These are phyloP conservation scores for Aphrophora alni DNA, from an alignment of 2,888 invertebrate species.

Conservation along the genomic window DNA sequence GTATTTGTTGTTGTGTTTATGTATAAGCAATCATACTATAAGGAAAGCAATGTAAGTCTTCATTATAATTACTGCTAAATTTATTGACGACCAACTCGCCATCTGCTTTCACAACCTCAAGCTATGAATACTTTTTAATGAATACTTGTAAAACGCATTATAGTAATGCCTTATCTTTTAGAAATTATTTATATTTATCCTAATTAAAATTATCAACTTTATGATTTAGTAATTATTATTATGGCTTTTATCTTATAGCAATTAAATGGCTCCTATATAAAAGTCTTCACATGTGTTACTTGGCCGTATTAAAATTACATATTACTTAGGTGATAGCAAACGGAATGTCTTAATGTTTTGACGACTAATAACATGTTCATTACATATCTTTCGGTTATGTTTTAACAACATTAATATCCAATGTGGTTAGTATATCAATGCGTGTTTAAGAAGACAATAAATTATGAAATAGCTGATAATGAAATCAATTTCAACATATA, in stretches of 20 bases:
- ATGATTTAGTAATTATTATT: neutral
- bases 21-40: neutral
- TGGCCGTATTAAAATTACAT: no score
- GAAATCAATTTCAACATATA: no score
- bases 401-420: no score
- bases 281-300: no score
- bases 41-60: neutral
- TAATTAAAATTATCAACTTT: neutral
- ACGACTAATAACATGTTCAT: no score
- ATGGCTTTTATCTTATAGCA: neutral
- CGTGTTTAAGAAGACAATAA: no score
- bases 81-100: neutral
- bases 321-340: no score
- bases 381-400: no score
- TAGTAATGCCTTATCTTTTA: neutral
- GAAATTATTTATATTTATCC: neutral
- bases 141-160: conserved; percentile 1
- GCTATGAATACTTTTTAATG: neutral
- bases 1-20: neutral
- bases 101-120: conserved; percentile 9
- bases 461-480: no score
- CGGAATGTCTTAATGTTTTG: no score
- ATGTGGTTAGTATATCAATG: no score
- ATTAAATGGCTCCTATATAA: neutral
- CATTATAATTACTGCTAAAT: neutral